Conservation (phyloP, 2,797 vertebrate genomes). For the Kryptolebias ocellatus region DNA sequence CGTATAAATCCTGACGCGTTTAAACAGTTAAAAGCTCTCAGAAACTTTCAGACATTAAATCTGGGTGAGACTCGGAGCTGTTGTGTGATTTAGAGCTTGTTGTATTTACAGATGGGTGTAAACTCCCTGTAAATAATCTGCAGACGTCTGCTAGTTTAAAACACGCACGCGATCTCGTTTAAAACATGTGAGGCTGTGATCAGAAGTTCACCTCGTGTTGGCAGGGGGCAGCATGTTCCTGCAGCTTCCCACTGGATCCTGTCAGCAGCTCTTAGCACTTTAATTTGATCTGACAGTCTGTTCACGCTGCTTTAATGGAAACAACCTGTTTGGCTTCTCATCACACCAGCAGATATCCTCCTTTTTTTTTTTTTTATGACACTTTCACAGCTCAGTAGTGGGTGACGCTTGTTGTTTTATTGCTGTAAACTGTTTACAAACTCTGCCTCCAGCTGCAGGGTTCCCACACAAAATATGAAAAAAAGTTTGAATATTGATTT, state of each 20-base stretch:
- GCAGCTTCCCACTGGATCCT: neutral
- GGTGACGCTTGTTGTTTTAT: constrained; percentile 13
- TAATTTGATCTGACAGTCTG: constrained; percentile 38
- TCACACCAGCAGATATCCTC: constrained; percentile 30
- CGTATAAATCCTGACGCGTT: too few relatives aligned
- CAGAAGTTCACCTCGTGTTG: too few relatives aligned
- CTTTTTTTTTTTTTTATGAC: constrained; percentile 18
- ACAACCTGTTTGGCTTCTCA: constrained; percentile 20
- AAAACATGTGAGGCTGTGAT: too few relatives aligned
- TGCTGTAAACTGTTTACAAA: constrained; percentile 5
- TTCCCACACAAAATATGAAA: too few relatives aligned
- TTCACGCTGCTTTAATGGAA: constrained; percentile 21
- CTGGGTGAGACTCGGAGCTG: too few relatives aligned
- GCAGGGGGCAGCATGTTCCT: too few relatives aligned
- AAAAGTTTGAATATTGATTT: too few relatives aligned
- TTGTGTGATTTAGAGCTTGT: too few relatives aligned
- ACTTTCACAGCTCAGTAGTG: constrained; percentile 15
- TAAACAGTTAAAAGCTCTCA: too few relatives aligned
- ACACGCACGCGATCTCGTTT: neutral
- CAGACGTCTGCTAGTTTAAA: neutral
- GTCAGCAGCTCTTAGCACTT: constrained; percentile 29
- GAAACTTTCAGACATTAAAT: too few relatives aligned
- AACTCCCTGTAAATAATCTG: constrained; percentile 1
- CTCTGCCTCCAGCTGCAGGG: constrained; percentile 5
- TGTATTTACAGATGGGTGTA: neutral